A percentile compares a stretch with the other conserved stretches of the same genome.
Evolutionary conservation across 2,113 vertebrate genomes (phyloP).

Genomic region (Talpa occidentalis): DNA sequence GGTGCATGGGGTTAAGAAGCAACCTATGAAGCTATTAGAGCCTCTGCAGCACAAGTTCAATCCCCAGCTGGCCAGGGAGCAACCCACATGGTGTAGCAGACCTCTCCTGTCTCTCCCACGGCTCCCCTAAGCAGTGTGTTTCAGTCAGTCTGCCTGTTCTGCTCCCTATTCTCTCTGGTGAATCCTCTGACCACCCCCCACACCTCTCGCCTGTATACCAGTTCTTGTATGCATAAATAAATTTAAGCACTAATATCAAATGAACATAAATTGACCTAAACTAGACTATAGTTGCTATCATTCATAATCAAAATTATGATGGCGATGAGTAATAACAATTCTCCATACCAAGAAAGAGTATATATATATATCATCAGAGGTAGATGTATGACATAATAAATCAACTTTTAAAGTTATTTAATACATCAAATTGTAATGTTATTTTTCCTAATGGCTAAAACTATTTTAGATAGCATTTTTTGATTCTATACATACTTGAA

Average conservation of each 20-base stretch:
- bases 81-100: too few relatives aligned
- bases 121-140: too few relatives aligned
- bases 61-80: too few relatives aligned
- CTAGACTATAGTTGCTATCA: not conserved
- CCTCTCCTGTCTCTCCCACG: too few relatives aligned
- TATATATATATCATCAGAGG: not conserved
- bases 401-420: constrained; percentile 21
- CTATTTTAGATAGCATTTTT: not conserved
- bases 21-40: too few relatives aligned
- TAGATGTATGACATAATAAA: not conserved
- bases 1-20: too few relatives aligned
- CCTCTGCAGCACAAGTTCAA: too few relatives aligned
- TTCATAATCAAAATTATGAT: not conserved
- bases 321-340: not conserved
- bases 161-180: too few relatives aligned
- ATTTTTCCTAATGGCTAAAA: not conserved
- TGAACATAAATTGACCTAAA: constrained; percentile 16
- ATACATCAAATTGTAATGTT: not conserved
- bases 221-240: too few relatives aligned
- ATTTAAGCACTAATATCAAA: not conserved
- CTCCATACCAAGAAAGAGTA: not conserved
- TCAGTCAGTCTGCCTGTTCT: too few relatives aligned
- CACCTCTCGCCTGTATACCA: too few relatives aligned
- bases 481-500: not conserved
- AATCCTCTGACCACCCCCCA: too few relatives aligned